Evolutionary conservation across 2,113 vertebrate genomes (phyloP).

Genomic region (Coryphaenoides rupestris): DNA sequence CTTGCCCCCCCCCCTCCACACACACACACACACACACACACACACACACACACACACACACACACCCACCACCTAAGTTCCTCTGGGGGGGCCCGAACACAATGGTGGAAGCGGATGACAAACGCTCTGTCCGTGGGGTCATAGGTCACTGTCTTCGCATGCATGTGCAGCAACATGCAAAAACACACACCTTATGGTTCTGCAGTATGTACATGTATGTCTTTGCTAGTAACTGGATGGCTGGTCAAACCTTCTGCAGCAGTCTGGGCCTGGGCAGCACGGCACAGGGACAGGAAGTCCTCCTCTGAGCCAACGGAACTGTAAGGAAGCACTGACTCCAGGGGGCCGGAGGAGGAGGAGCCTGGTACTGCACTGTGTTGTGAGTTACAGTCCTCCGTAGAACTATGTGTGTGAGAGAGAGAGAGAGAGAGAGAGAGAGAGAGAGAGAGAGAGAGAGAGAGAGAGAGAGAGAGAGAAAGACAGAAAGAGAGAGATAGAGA

Average conservation of each 20-base stretch:
- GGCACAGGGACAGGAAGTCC: conserved; percentile 78
- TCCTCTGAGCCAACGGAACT: conserved; percentile 92
- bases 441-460: not conserved
- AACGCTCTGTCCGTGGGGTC: conserved; percentile 74
- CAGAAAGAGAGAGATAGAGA: not conserved
- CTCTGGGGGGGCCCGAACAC: conserved; percentile 76
- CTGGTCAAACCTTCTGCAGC: conserved; percentile 78
- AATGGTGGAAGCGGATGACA: conserved; percentile 82
- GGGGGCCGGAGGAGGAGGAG: conserved; percentile 60
- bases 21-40: no score
- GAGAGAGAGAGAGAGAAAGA: not conserved
- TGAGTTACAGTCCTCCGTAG: conserved; percentile 87
- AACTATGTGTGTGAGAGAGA: no score
- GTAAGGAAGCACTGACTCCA: conserved; percentile 79
- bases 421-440: no score
- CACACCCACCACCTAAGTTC: conserved; percentile 91
- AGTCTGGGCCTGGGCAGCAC: conserved; percentile 73
- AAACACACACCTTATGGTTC: no score
- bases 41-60: no score
- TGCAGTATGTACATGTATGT: not conserved
- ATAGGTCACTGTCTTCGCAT: conserved; percentile 73
- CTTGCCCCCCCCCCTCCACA: no score
- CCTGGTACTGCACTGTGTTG: conserved; percentile 76
- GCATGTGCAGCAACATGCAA: conserved; percentile 68
- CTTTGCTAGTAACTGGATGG: conserved; percentile 13